These are phyloP conservation scores for Penaeus vannamei DNA, from an alignment of 1,140 invertebrate species.

Conservation along the genomic window DNA sequence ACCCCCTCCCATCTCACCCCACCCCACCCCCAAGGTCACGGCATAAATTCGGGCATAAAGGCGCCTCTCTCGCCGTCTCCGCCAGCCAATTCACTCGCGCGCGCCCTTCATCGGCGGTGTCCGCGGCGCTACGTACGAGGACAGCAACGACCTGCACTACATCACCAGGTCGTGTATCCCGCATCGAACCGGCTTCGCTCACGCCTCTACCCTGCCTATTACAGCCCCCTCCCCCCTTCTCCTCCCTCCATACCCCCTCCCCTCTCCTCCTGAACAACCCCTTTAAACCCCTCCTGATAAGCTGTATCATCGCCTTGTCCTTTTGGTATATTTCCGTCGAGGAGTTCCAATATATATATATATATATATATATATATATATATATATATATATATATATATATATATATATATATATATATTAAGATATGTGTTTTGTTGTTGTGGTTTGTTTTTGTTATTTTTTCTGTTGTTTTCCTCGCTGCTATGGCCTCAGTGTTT, in stretches of 20 bases:
- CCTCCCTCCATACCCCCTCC: background rate
- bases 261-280: background rate
- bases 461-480: too few relatives aligned
- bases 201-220: too few relatives aligned
- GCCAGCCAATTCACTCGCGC: constrained; percentile 9
- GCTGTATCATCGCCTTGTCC: background rate
- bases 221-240: too few relatives aligned
- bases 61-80: background rate
- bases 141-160: too few relatives aligned
- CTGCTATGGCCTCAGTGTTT: too few relatives aligned
- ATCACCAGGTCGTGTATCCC: too few relatives aligned
- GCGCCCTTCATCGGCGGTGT: too few relatives aligned
- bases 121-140: too few relatives aligned
- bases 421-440: background rate
- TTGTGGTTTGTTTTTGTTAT: too few relatives aligned
- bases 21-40: background rate
- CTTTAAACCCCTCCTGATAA: background rate
- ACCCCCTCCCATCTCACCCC: background rate
- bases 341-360: background rate
- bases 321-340: background rate
- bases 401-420: background rate
- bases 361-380: background rate
- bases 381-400: background rate
- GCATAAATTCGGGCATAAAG: background rate
- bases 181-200: too few relatives aligned